Conservation (phyloP, 1,140 invertebrate genomes). For the Nymphalis io region DNA sequence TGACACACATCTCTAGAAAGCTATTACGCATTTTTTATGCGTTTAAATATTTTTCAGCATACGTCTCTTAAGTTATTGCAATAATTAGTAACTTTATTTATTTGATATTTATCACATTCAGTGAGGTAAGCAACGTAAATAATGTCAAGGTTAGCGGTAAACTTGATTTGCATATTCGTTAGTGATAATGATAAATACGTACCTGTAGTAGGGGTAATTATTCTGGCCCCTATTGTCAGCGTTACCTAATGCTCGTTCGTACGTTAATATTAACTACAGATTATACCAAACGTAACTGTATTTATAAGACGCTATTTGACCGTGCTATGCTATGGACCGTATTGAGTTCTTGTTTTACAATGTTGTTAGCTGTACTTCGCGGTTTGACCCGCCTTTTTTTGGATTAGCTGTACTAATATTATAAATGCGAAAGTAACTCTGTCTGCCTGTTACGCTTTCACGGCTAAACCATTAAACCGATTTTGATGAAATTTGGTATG, state of each 20-base stretch:
- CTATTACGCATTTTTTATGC: conserved; percentile 11
- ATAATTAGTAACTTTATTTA: neutral
- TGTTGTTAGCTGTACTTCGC: no score
- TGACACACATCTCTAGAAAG: conserved; percentile 34
- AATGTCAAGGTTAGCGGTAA: conserved; percentile 62
- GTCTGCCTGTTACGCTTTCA: no score
- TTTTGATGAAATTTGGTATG: no score
- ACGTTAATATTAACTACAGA: conserved; percentile 20
- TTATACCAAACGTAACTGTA: neutral
- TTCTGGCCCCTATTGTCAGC: conserved; percentile 53
- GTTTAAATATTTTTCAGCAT: neutral
- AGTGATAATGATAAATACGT: conserved; percentile 55
- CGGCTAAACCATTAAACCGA: no score
- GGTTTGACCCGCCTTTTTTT: no score
- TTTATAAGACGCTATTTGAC: neutral
- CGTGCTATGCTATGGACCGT: no score
- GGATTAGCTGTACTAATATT: no score
- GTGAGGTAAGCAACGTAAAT: conserved; percentile 43
- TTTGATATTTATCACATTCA: conserved; percentile 5
- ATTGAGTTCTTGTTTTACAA: no score
- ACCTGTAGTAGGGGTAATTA: conserved; percentile 48
- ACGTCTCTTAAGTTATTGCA: neutral
- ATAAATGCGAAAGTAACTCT: no score
- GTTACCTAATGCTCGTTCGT: conserved; percentile 35
- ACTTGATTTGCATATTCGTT: conserved; percentile 54